Conservation (phyloP, 2,888 invertebrate species). For the Campoletis raptor region DNA sequence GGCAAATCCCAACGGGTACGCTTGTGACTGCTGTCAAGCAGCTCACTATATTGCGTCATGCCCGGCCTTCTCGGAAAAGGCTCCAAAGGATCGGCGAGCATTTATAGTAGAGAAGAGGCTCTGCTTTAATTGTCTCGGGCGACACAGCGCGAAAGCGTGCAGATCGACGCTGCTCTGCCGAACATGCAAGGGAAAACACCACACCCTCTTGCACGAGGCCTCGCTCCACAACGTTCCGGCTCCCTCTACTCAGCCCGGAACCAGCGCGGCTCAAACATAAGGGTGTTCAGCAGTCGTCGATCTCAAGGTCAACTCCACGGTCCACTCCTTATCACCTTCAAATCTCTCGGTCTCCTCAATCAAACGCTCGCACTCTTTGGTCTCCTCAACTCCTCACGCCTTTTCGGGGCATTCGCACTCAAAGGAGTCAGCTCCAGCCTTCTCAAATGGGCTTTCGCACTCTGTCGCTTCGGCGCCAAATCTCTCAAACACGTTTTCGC, state of each 20-base stretch:
- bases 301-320: not conserved
- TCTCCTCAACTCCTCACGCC: not conserved
- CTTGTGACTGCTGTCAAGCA: not conserved
- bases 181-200: conserved; percentile 13
- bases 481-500: not conserved
- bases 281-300: conserved; percentile 14
- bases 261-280: not conserved
- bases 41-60: not conserved
- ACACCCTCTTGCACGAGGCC: conserved; percentile 20
- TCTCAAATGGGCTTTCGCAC: not conserved
- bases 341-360: not conserved
- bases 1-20: no score
- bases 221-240: conserved; percentile 8
- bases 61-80: no score
- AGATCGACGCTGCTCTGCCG: not conserved
- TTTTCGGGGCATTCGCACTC: no score
- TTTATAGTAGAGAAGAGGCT: no score
- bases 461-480: no score
- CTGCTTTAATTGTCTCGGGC: conserved; percentile 31
- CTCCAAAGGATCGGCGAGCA: no score
- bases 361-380: not conserved
- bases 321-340: not conserved
- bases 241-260: not conserved
- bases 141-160: conserved; percentile 1
- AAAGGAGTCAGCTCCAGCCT: not conserved